A percentile compares a stretch with the other conserved stretches of the same genome.
phyloP scores from a whole-genome alignment of 2,113 vertebrate species.

The Echinops telfairi region DNA sequence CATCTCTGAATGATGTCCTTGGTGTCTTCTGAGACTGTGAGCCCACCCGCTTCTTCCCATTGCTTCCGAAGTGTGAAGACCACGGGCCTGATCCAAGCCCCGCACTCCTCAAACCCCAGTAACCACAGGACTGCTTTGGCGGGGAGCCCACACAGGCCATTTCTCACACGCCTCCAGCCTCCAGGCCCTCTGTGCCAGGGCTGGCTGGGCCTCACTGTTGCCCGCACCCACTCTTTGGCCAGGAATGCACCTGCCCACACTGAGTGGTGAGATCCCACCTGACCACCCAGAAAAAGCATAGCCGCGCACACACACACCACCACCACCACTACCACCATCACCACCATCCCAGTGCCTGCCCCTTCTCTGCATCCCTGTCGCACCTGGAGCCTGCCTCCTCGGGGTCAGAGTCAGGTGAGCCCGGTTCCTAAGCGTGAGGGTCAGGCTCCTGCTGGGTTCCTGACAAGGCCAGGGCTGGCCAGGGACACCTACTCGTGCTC shows the following conservation, averaged over 20 bases:
- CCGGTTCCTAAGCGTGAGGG: accelerated
- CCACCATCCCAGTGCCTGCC: not conserved
- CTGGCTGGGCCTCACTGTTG: not conserved
- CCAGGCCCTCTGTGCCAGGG: not conserved
- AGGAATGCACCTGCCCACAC: accelerated
- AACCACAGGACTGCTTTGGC: accelerated
- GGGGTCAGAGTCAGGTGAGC: not conserved
- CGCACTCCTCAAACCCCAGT: not conserved
- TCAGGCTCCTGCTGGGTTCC: not conserved
- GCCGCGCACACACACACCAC: not conserved
- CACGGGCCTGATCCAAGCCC: not conserved
- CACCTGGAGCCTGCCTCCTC: no score
- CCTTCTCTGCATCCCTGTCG: not conserved
- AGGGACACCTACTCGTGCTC: not conserved
- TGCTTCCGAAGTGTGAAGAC: no score
- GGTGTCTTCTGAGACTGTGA: no score
- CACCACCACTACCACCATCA: accelerated
- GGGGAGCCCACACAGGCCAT: not conserved
- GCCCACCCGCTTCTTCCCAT: no score
- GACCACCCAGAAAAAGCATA: not conserved
- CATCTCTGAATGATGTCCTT: no score
- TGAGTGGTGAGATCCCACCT: not conserved
- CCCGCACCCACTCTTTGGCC: not conserved
- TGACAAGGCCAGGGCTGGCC: not conserved
- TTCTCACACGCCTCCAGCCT: not conserved